Base-by-base conservation (phyloP, 2,797 vertebrate genomes). In the Acanthurus leucopareius region DNA sequence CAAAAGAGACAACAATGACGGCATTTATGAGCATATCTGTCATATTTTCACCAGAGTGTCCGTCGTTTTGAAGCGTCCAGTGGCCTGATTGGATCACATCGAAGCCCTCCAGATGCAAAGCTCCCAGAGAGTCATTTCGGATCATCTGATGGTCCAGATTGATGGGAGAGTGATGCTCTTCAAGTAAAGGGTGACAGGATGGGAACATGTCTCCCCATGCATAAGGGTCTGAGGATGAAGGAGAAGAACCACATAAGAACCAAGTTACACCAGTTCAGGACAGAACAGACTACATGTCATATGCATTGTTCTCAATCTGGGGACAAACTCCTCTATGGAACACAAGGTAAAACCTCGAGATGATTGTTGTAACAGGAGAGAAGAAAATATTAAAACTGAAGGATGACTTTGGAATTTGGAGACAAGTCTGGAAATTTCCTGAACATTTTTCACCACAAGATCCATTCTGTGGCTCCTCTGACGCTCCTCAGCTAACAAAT, bases 1-100 rank as follows among this genome's bases (percentile, higher is more conserved):
- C 17, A 28, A 17, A 13, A 2, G 2, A 22, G 19, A 61, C 20
- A 3, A 35, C 15, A 13, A 35, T 20, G 8, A 49, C 0, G 3
- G 2, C 13, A n/a, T 5, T 20, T 4, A 7, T 2, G 32, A 20
- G 10, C 1, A 19, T 0, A 14, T 19, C 14, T 52, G 25, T 1
- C 0, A 52, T 1, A 0, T 22, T 45, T 88, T 83, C 60, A 97
- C 97, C 96, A 0, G 96, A 95, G 83, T 96, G 96, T 3, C 97
- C 97, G 0, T 97, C 90, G 11, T 97, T 97, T 3, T 80, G 62
- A 0, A 97, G 93, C 5, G 40, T 95, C 97, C 97, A 97, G n/a
- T 85, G 93, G 20, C 95, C 96, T 0, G 93, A 70, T 16, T 95
- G 96, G 5, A 84, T 91, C 16, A 57, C 92, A 51, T 97, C 88